Percentiles rank a stretch among this genome's conserved stretches.
Conservation (phyloP, 2,888 invertebrate genomes). For the Penaeus monodon region DNA sequence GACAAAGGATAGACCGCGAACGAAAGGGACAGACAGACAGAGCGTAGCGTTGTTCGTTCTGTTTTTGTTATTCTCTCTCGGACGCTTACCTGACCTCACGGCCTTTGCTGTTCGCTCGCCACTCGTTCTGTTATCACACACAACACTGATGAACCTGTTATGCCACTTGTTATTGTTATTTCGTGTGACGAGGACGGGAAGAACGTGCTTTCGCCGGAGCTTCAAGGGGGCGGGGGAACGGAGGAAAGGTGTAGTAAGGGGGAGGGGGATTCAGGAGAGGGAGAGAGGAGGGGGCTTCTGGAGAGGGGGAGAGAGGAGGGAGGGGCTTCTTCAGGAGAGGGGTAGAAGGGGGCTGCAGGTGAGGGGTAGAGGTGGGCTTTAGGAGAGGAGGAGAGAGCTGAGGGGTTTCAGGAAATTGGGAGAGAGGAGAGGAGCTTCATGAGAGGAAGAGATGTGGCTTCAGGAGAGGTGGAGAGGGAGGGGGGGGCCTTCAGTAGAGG, state of each 20-base stretch:
- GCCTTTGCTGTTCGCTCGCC: background rate
- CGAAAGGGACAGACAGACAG: background rate
- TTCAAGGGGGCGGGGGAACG: background rate
- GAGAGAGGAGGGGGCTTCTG: background rate
- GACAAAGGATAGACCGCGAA: background rate
- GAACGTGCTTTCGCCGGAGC: background rate
- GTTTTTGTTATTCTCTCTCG: background rate
- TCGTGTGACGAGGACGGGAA: background rate
- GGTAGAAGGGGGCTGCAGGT: too few relatives aligned
- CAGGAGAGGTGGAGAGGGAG: too few relatives aligned
- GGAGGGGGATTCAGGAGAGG: background rate
- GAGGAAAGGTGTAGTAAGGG: background rate
- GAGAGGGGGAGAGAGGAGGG: too few relatives aligned
- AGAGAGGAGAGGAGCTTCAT: background rate
- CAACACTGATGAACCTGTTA: background rate
- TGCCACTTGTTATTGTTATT: slow-evolving; percentile 14
- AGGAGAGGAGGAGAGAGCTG: too few relatives aligned
- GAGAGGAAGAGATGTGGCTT: background rate
- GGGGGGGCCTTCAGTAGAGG: background rate
- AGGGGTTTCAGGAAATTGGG: too few relatives aligned
- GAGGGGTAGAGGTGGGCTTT: too few relatives aligned
- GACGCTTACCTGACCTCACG: slow-evolving; percentile 5
- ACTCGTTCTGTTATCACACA: slow-evolving; percentile 1
- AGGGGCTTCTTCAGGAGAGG: too few relatives aligned
- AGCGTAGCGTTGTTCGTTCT: background rate